Conservation (phyloP, 2,113 vertebrate genomes). For the Falco punctatus region DNA sequence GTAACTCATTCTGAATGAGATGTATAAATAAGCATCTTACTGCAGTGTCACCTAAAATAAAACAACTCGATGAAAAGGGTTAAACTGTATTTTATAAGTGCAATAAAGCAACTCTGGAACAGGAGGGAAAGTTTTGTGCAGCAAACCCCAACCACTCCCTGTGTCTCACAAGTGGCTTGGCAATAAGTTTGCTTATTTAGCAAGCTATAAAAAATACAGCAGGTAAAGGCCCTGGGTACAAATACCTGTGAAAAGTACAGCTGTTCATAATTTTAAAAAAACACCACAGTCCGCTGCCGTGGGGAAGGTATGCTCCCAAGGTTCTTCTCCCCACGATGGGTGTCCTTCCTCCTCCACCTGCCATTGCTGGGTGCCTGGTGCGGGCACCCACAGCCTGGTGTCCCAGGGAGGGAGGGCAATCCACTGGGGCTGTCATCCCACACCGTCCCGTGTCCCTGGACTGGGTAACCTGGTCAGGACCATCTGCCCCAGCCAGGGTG, state of each 20-base stretch:
- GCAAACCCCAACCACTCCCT: background rate
- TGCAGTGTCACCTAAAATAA: background rate
- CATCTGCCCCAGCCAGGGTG: background rate
- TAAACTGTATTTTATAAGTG: background rate
- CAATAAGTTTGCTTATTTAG: background rate
- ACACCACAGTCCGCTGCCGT: background rate
- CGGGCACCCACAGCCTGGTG: background rate
- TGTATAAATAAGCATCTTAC: background rate
- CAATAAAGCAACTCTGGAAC: background rate
- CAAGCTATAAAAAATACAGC: background rate
- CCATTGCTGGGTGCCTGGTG: accelerated
- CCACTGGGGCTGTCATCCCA: background rate
- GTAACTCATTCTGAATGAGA: background rate
- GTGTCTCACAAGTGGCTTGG: background rate
- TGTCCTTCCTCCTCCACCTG: background rate
- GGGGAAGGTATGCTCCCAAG: background rate
- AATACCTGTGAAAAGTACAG: background rate
- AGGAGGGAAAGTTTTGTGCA: background rate
- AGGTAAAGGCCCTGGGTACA: background rate
- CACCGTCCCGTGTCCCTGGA: background rate
- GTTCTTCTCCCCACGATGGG: accelerated
- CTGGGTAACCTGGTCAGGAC: background rate
- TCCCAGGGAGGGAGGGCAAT: background rate
- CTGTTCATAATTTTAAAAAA: background rate
- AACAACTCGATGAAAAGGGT: background rate